These are phyloP conservation scores for Drosophila hydei DNA, from an alignment of 1,140 invertebrate species.

Conservation along the genomic window DNA sequence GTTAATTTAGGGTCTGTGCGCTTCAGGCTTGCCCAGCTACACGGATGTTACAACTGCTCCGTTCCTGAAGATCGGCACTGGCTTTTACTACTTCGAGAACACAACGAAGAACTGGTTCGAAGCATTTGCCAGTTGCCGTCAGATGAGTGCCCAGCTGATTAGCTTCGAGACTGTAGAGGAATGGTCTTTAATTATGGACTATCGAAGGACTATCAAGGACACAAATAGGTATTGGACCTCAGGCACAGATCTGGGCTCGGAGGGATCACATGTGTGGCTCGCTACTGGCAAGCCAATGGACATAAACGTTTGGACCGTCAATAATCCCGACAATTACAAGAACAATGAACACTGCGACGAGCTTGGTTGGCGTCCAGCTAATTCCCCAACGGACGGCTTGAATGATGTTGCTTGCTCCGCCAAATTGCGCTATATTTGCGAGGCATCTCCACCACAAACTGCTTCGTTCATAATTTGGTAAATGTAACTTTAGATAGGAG, in stretches of 20 bases:
- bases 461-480: constrained; percentile 79
- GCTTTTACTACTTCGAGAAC: constrained; percentile 33
- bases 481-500: too few relatives aligned
- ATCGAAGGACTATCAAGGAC: neutral
- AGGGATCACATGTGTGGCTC: constrained; percentile 35
- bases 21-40: neutral
- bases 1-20: neutral
- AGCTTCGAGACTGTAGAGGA: constrained; percentile 23
- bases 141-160: neutral
- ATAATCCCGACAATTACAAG: constrained; percentile 31
- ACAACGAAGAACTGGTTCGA: constrained; percentile 24
- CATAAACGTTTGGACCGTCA: constrained; percentile 19
- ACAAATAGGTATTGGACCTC: constrained; percentile 38
- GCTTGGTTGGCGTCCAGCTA: constrained; percentile 3
- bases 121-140: constrained; percentile 26
- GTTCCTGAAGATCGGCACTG: constrained; percentile 18
- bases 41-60: constrained; percentile 10
- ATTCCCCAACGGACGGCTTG: neutral
- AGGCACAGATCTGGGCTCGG: constrained; percentile 22
- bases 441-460: constrained; percentile 86
- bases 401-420: constrained; percentile 10
- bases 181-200: constrained; percentile 15
- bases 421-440: constrained; percentile 80
- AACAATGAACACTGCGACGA: constrained; percentile 37
- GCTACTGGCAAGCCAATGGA: constrained; percentile 24